Conservation (phyloP, 2,113 vertebrate species). For the Grammomys dolichurus region DNA sequence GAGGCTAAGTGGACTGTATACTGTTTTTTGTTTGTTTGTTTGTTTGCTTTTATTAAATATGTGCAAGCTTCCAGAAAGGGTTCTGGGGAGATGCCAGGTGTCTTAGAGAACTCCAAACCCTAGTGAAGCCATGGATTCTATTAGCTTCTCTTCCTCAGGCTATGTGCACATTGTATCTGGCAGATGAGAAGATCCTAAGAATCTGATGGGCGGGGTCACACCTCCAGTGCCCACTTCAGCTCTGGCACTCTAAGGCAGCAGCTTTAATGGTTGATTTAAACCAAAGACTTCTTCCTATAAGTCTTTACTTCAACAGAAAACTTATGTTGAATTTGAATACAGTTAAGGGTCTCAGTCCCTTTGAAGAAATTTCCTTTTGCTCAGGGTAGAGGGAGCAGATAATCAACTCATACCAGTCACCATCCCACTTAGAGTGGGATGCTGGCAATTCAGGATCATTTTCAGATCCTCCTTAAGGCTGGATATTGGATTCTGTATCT, state of each 20-base stretch:
- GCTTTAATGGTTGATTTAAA: not conserved
- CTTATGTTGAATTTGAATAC: not conserved
- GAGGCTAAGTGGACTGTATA: not conserved
- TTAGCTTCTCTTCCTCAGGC: not conserved
- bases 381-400: not conserved
- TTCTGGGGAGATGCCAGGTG: not conserved
- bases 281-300: no score
- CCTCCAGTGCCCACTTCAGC: not conserved
- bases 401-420: not conserved
- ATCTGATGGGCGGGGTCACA: not conserved
- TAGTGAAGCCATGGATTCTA: not conserved
- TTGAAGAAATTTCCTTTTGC: not conserved
- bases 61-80: not conserved
- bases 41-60: not conserved
- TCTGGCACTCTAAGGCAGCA: not conserved
- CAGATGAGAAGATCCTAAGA: not conserved
- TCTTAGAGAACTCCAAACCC: not conserved
- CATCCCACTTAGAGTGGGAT: not conserved
- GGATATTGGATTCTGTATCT: not conserved
- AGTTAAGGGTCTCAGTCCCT: not conserved
- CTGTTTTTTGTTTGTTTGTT: no score
- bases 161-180: accelerated
- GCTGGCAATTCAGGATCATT: no score
- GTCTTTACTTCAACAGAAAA: not conserved
- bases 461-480: not conserved